Evolutionary conservation across 2,888 invertebrate genomes (phyloP).

Genomic region (Lordiphosa andalusiaca): DNA sequence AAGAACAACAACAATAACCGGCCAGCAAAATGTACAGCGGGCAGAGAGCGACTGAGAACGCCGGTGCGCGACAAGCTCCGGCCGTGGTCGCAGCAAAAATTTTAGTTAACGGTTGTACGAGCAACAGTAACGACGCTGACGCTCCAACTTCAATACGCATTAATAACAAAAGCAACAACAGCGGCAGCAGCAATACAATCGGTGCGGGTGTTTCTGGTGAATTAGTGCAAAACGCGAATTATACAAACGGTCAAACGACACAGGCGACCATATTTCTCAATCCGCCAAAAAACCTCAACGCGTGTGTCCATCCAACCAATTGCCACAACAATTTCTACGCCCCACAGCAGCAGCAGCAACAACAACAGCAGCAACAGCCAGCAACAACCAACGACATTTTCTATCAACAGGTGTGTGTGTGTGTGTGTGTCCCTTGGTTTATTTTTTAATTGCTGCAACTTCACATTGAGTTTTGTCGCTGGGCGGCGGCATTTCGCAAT

Average conservation of each 20-base stretch:
- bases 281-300: constrained; percentile 50
- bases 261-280: constrained; percentile 58
- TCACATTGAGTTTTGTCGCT: constrained; percentile 45
- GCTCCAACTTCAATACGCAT: not conserved
- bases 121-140: constrained; percentile 65
- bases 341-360: constrained; percentile 36
- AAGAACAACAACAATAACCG: constrained; percentile 39
- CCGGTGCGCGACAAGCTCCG: constrained; percentile 49
- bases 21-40: constrained; percentile 61
- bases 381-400: constrained; percentile 45
- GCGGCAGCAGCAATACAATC: constrained; percentile 21
- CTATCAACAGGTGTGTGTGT: constrained; percentile 79
- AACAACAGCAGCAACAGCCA: constrained; percentile 29
- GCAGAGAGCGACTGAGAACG: constrained; percentile 34
- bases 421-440: constrained; percentile 28
- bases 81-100: constrained; percentile 61
- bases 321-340: constrained; percentile 62
- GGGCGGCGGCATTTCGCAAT: constrained; percentile 61
- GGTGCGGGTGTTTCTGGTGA: constrained; percentile 39
- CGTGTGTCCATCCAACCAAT: constrained; percentile 66
- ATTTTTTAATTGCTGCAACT: constrained; percentile 60
- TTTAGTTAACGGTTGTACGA: constrained; percentile 80
- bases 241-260: constrained; percentile 63
- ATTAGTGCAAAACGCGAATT: constrained; percentile 63
- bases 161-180: constrained; percentile 11